A percentile compares a stretch with the other conserved stretches of the same genome.
Evolutionary conservation across 2,797 vertebrate species (phyloP).

Genomic region (Pachyuromys duprasi): DNA sequence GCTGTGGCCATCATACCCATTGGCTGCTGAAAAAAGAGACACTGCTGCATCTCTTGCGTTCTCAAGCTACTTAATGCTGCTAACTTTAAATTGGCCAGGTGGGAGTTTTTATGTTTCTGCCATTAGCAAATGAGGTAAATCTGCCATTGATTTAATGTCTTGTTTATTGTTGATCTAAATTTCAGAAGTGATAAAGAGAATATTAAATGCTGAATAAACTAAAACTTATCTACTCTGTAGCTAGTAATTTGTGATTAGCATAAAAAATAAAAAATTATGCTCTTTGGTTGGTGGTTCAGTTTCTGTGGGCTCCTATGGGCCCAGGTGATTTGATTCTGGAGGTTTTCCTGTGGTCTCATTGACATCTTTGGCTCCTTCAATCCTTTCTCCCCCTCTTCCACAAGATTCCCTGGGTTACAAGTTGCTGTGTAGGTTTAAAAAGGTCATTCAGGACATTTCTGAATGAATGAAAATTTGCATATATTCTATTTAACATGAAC

Average conservation of each 20-base stretch:
- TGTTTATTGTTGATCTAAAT: constrained; percentile 37
- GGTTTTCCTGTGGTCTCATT: too few relatives aligned
- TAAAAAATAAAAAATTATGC: constrained; percentile 3
- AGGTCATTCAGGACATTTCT: neutral
- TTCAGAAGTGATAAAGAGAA: constrained; percentile 60
- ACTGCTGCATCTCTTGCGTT: neutral
- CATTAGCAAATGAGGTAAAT: constrained; percentile 51
- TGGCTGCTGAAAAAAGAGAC: neutral
- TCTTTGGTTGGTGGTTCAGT: too few relatives aligned
- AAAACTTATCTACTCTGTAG: neutral
- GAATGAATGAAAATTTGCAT: neutral
- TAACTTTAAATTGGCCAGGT: constrained; percentile 44
- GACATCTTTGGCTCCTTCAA: too few relatives aligned
- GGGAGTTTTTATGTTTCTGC: neutral
- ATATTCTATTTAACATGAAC: neutral
- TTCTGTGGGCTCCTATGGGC: too few relatives aligned
- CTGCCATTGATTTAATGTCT: constrained; percentile 39
- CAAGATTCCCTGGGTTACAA: too few relatives aligned
- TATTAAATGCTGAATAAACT: constrained; percentile 53
- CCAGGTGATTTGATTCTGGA: too few relatives aligned
- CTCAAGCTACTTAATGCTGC: neutral
- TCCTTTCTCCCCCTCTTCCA: too few relatives aligned
- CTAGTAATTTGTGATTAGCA: constrained; percentile 40
- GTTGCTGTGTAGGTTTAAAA: constrained; percentile 7
- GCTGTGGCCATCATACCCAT: neutral